A percentile compares a stretch with the other conserved stretches of the same genome.
Evolutionary conservation across 2,888 invertebrate species (phyloP).

Genomic region (Caenorhabditis sp.): DNA sequence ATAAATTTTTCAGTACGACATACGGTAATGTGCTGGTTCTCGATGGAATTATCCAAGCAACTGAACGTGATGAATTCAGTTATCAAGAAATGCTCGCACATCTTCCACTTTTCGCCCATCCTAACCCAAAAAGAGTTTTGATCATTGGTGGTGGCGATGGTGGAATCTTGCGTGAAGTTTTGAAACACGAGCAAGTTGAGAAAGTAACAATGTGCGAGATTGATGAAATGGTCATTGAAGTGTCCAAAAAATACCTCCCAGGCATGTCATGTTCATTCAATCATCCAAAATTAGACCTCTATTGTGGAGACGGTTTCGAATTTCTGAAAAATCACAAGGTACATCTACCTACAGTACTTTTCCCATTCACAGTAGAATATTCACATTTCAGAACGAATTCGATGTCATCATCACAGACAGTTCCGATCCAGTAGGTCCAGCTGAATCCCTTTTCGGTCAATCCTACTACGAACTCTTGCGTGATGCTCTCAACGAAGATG

Average conservation of each 20-base stretch:
- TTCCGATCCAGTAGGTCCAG: constrained; percentile 92
- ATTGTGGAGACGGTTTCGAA: constrained; percentile 91
- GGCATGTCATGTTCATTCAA: constrained; percentile 88
- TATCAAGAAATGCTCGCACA: constrained; percentile 99
- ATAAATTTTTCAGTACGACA: constrained; percentile 75
- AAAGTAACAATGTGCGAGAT: constrained; percentile 91
- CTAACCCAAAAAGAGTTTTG: constrained; percentile 86
- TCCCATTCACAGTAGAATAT: too few species aligned
- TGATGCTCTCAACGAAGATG: constrained; percentile 83
- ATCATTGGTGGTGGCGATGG: constrained; percentile 98
- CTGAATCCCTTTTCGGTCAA: constrained; percentile 80
- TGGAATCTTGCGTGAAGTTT: constrained; percentile 90
- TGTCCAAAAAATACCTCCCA: constrained; percentile 87
- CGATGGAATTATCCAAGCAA: constrained; percentile 96
- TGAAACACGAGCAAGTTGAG: constrained; percentile 89
- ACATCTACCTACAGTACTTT: too few species aligned
- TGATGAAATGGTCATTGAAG: constrained; percentile 87
- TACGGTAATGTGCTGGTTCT: constrained; percentile 88
- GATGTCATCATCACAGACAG: constrained; percentile 98
- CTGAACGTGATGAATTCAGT: constrained; percentile 92
- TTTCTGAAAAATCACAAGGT: constrained; percentile 83
- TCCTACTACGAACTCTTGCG: constrained; percentile 86
- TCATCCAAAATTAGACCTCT: constrained; percentile 83
- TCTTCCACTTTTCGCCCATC: constrained; percentile 88
- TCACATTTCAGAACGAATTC: constrained; percentile 76